These are phyloP conservation scores for Gymnoscopelus braueri DNA, from an alignment of 2,797 vertebrate species.

Conservation along the genomic window DNA sequence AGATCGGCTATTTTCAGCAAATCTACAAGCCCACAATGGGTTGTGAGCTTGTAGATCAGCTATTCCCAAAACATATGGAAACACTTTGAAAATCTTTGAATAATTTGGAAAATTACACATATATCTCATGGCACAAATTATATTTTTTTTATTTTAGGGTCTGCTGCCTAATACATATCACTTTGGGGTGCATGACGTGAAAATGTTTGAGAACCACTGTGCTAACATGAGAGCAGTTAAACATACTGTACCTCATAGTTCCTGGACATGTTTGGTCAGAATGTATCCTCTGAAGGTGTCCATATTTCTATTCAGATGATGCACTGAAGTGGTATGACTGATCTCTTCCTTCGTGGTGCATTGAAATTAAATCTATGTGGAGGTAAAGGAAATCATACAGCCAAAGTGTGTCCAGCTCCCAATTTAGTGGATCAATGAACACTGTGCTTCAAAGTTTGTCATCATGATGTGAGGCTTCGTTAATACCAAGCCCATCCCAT, in stretches of 20 bases:
- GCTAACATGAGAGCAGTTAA: neutral
- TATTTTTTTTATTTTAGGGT: too few relatives aligned
- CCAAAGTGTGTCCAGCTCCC: constrained; percentile 47
- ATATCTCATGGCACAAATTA: too few relatives aligned
- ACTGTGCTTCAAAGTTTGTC: constrained; percentile 35
- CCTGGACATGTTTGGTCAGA: constrained; percentile 84
- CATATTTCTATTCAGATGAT: constrained; percentile 81
- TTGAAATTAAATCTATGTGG: constrained; percentile 45
- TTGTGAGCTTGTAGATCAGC: too few relatives aligned
- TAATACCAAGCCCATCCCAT: constrained; percentile 52
- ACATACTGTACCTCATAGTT: constrained; percentile 81
- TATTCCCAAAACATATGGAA: too few relatives aligned
- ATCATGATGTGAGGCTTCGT: constrained; percentile 44
- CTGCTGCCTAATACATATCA: too few relatives aligned
- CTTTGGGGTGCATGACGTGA: too few relatives aligned
- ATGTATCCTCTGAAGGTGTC: constrained; percentile 70
- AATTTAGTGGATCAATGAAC: constrained; percentile 34
- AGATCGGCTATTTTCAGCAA: too few relatives aligned
- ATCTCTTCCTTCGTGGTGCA: constrained; percentile 40
- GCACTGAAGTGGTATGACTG: constrained; percentile 60
- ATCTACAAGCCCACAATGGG: too few relatives aligned
- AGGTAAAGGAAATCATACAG: constrained; percentile 72
- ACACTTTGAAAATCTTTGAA: too few relatives aligned
- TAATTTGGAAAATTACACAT: too few relatives aligned
- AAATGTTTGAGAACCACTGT: too few relatives aligned